Base-by-base conservation (phyloP, 2,888 invertebrate genomes). In the Ischnura elegans region DNA sequence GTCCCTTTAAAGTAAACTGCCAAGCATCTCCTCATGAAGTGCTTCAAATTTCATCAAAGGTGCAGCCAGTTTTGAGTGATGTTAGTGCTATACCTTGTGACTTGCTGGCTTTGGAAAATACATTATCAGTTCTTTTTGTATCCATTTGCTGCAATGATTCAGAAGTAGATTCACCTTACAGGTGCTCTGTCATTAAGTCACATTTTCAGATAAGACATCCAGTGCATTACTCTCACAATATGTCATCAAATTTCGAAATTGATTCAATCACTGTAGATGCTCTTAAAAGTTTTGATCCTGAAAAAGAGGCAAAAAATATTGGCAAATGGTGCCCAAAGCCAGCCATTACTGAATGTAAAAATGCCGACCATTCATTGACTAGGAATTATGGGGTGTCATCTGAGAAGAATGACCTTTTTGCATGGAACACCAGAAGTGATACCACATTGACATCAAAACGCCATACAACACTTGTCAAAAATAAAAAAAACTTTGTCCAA, bases 221-320 rank as follows among this genome's bases (percentile, higher is more conserved):
- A n/a, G 43, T 25, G 29, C 1, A n/a, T 43, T n/a, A 43, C 43
- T 25, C 61, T 55, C 42, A 21, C 8, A 42, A 55, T 43, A n/a
- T 90, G 10, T n/a, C 25, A 5, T 16, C 42, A 16, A n/a, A 43
- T 45, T n/a, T 21, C 3, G 43, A 21, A 66, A 43, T 90, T 45
- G 90, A 90, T 43, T 66, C 61, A n/a, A 42, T 90, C 43, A 90
- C 90, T 61, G 66, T 43, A 43, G 90, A 61, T 61, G 43, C 43
- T 13, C 43, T 90, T 13, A 16, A 43, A 2, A 66, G 43, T 66
- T 90, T 90, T 61, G 25, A 90, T 90, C n/a, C 16, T 55, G 61
- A 55, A 61, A 61, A 90, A 25, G 90, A 90, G 45, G 90, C 61
- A 21, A 61, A 13, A 21, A 90, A 66, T 3, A 43, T 61, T 43